Base-by-base conservation (phyloP, 2,888 invertebrate genomes). In the Acrobasis suavella region DNA sequence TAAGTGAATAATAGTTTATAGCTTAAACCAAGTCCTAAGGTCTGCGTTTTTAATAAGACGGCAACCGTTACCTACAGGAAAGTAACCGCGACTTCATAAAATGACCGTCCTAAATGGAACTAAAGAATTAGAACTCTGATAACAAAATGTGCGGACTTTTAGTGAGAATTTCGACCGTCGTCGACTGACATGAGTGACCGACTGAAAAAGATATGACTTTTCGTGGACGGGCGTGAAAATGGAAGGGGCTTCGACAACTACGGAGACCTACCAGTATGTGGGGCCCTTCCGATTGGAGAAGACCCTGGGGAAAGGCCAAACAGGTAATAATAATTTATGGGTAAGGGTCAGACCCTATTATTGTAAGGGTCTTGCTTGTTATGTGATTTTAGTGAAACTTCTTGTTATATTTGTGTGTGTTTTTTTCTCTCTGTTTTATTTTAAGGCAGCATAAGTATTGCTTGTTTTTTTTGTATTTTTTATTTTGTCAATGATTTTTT, bases 251-350 rank as follows among this genome's bases (percentile, higher is more conserved):
- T 69, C 85, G 10, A 75, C 87, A 80, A 85, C 86, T 81, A 81
- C 87, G n/a, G 91, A 91, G 88, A 91, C 90, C 93, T 97, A 97
- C 92, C 97, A 97, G 86, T 99, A 98, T 93, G 99, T 99, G 81
- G 99, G 99, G 76, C 99, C 99, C 66, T 99, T 99, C 93, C 94
- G 99, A 87, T 94, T 99, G 91, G 99, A 99, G 92, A 99, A 99
- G 92, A 99, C 99, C 62, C 95, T 99, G 71, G 99, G 99, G 77
- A 99, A 99, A 91, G 99, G 99, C 71, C 99, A 99, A 93, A 99
- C 99, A 89, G 99, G 99, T 99, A 93, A 93, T 93, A 39, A 38
- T 37, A 39, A 62, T 55, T 32, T 46, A 49, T 58, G 15, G 6
- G 15, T 17, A 52, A 42, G 51, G 60, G 42, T 17, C 46, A 42